phyloP scores from a whole-genome alignment of 2,888 invertebrate genomes.

The Ormyrus thymus region DNA sequence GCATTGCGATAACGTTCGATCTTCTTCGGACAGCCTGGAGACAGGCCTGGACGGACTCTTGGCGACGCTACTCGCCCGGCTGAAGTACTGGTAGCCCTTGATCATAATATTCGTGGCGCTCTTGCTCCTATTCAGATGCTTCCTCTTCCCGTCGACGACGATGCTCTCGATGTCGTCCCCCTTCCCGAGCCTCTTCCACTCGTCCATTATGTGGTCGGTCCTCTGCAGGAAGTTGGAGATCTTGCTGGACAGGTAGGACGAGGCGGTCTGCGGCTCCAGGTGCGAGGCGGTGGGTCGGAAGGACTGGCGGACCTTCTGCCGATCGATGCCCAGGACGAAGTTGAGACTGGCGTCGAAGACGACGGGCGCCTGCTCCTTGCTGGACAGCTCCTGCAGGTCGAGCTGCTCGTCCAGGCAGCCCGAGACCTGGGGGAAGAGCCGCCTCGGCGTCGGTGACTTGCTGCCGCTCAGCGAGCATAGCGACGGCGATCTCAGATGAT shows the following conservation, averaged over 20 bases:
- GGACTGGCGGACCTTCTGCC: constrained; percentile 82
- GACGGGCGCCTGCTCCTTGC: constrained; percentile 85
- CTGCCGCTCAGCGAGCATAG: constrained; percentile 12
- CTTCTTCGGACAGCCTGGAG: constrained; percentile 62
- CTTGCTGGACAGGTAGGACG: constrained; percentile 84
- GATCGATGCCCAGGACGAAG: constrained; percentile 85
- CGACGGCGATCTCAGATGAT: constrained; percentile 73
- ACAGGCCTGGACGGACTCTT: constrained; percentile 65
- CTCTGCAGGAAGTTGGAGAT: constrained; percentile 87
- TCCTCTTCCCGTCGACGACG: constrained; percentile 28
- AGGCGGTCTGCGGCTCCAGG: constrained; percentile 85
- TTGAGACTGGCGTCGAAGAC: constrained; percentile 89
- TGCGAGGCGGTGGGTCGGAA: constrained; percentile 86
- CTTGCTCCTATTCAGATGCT: constrained; percentile 74
- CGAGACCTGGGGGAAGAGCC: constrained; percentile 67
- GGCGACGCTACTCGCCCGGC: constrained; percentile 70
- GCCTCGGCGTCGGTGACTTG: constrained; percentile 49
- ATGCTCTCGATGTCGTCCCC: constrained; percentile 62
- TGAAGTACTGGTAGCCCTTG: constrained; percentile 85
- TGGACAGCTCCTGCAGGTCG: constrained; percentile 71
- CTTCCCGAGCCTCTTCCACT: constrained; percentile 86
- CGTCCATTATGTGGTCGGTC: constrained; percentile 92
- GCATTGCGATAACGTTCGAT: constrained; percentile 68
- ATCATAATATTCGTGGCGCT: constrained; percentile 90
- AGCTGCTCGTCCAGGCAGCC: constrained; percentile 72